A percentile compares a stretch with the other conserved stretches of the same genome.
phyloP scores from a whole-genome alignment of 2,797 vertebrate genomes.

The Sphaeramia orbicularis region DNA sequence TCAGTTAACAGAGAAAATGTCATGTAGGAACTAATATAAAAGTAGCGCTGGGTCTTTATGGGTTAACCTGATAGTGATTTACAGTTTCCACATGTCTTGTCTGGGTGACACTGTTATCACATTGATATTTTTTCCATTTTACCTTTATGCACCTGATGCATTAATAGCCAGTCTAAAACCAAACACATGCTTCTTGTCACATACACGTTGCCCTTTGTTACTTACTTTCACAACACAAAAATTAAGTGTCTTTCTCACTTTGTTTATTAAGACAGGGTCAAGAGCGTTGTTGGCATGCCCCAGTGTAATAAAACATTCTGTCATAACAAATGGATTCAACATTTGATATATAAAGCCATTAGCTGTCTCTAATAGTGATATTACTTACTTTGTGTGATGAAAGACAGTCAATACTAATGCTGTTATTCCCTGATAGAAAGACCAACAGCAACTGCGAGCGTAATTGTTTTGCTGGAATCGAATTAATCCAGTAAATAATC shows the following conservation, averaged over 20 bases:
- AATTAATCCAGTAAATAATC: conserved; percentile 7
- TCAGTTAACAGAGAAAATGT: no score
- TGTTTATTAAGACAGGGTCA: conserved; percentile 20
- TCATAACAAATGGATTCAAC: neutral
- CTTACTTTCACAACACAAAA: neutral
- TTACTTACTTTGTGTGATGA: conserved; percentile 6
- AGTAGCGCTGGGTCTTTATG: no score
- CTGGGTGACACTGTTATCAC: neutral
- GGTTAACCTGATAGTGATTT: neutral
- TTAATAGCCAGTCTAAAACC: no score
- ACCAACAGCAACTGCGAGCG: conserved; percentile 10
- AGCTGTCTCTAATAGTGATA: conserved; percentile 1
- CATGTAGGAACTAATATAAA: no score
- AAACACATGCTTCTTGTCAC: neutral
- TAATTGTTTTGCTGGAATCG: conserved; percentile 26
- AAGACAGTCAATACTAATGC: conserved; percentile 27
- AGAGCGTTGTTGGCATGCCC: conserved; percentile 16
- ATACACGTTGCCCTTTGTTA: no score
- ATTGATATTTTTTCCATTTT: no score
- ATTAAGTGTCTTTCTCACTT: conserved; percentile 1
- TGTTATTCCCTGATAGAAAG: conserved; percentile 17
- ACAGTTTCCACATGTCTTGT: neutral
- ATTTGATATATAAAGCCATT: conserved; percentile 15
- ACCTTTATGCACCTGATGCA: no score
- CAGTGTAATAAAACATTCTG: neutral